Percentiles rank a stretch among this genome's conserved stretches.
Conservation (phyloP, 2,888 invertebrate genomes). For the Mythimna loreyi region DNA sequence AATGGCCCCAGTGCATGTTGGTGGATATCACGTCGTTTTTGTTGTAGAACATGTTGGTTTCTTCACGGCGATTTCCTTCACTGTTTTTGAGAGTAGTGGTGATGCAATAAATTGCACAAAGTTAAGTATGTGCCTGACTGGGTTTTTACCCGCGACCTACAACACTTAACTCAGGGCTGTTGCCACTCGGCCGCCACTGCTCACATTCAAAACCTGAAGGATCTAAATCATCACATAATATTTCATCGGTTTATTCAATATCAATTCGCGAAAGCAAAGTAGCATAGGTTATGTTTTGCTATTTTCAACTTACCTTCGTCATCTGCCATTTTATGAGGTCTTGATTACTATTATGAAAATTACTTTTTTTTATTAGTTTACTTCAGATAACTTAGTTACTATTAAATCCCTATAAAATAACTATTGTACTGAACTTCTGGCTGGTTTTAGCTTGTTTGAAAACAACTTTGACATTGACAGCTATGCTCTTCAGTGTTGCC, state of each 20-base stretch:
- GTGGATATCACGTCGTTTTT: too few species aligned
- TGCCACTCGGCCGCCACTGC: too few species aligned
- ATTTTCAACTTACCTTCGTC: slow-evolving; percentile 82
- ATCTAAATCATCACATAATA: not conserved
- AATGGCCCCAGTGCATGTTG: too few species aligned
- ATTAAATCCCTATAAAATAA: not conserved
- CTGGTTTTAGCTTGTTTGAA: slow-evolving; percentile 29
- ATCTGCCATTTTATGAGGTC: slow-evolving; percentile 74
- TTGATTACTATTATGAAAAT: not conserved
- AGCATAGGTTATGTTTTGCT: slow-evolving; percentile 61
- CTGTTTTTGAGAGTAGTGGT: too few species aligned
- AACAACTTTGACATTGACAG: slow-evolving; percentile 20
- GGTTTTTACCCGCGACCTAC: too few species aligned
- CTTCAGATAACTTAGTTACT: not conserved
- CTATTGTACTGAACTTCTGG: not conserved
- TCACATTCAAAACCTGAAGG: too few species aligned
- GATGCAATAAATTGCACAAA: too few species aligned
- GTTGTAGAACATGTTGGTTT: too few species aligned
- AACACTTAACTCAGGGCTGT: too few species aligned
- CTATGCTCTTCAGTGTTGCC: not conserved
- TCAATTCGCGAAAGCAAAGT: not conserved
- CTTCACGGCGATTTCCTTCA: too few species aligned
- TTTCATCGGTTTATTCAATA: not conserved
- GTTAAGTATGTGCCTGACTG: too few species aligned
- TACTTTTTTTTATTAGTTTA: not conserved